Percentiles rank a stretch among this genome's conserved stretches.
phyloP scores from a whole-genome alignment of 2,888 invertebrate species.

The Synanthedon formicaeformis region DNA sequence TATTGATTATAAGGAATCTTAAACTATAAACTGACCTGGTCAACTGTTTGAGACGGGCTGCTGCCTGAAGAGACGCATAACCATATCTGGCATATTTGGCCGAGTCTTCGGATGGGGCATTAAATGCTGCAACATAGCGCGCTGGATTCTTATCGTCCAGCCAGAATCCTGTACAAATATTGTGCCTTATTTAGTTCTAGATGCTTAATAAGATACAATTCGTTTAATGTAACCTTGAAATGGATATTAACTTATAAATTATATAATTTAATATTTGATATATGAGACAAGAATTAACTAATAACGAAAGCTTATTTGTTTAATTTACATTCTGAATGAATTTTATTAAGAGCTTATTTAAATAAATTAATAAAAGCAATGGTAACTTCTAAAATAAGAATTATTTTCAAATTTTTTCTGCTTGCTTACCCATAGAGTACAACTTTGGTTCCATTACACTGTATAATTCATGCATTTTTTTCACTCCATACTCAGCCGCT shows the following conservation, averaged over 20 bases:
- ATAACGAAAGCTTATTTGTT: too few relatives aligned
- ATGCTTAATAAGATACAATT: too few relatives aligned
- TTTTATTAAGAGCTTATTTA: too few relatives aligned
- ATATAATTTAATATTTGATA: too few relatives aligned
- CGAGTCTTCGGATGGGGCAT: conserved; percentile 74
- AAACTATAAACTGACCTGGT: conserved; percentile 61
- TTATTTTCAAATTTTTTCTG: too few relatives aligned
- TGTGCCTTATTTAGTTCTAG: too few relatives aligned
- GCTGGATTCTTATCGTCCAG: conserved; percentile 75
- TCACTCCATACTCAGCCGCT: conserved; percentile 76
- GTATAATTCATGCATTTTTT: conserved; percentile 75
- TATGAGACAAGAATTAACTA: too few relatives aligned
- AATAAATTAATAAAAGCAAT: too few relatives aligned
- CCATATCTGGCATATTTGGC: conserved; percentile 73
- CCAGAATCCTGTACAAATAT: conserved; percentile 66
- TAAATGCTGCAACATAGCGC: conserved; percentile 78
- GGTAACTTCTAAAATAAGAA: too few relatives aligned
- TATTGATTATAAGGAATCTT: conserved; percentile 4
- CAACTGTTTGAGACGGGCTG: conserved; percentile 66
- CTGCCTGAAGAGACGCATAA: conserved; percentile 77
- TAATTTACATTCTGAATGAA: too few relatives aligned
- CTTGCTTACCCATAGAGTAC: conserved; percentile 74
- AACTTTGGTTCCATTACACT: conserved; percentile 75
- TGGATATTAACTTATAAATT: too few relatives aligned
- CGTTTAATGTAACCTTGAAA: too few relatives aligned